Evolutionary conservation across 2,797 vertebrate species (phyloP), one percentile per base, ranked within the genome.

Genomic region (Gallinago solitaria): DNA sequence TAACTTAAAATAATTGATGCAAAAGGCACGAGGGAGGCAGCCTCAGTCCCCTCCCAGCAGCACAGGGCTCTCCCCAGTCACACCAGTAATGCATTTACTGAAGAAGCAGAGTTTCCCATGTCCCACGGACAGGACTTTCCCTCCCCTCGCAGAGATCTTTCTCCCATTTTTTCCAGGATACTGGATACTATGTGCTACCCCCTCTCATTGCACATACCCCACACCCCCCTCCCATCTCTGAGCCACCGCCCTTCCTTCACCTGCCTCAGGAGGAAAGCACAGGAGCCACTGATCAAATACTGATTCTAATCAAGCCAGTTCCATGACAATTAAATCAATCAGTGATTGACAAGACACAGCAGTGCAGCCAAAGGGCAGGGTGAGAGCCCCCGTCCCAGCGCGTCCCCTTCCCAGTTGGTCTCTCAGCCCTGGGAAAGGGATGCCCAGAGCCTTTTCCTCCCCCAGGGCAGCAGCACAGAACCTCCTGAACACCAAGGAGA

Each of bases 21-120:
- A 16, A 28, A 43, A 77, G 25, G 30, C 43, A 35, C 0, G 2
- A 54, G 27, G 0, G 1, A 1, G 19, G 35, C 30, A n/a, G 32
- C 48, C 59, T 33, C 16, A 0, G 39, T 19, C 11, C 20, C 47
- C 39, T 13, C 37, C 79, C 13, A 1, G 13, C 78, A 53, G 45
- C 11, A 0, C 43, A 14, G 51, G 57, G 45, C 63, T 70, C 70
- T 51, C 48, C 54, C 67, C 47, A 6, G 11, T 21, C 39, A 37
- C 6, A 0, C 30, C 28, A 39, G 43, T 1, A 30, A 51, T 2
- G 9, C 18, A 3, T 23, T 48, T 28, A 11, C 28, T 10, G 18
- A 33, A 51, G 18, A 33, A 51, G 37, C 10, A 14, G 37, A 56
- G 54, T 11, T 67, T 30, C 51, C 45, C 1, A 0, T 1, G 5